Conservation (phyloP, 2,888 invertebrate species). For the Philaethria dido region DNA sequence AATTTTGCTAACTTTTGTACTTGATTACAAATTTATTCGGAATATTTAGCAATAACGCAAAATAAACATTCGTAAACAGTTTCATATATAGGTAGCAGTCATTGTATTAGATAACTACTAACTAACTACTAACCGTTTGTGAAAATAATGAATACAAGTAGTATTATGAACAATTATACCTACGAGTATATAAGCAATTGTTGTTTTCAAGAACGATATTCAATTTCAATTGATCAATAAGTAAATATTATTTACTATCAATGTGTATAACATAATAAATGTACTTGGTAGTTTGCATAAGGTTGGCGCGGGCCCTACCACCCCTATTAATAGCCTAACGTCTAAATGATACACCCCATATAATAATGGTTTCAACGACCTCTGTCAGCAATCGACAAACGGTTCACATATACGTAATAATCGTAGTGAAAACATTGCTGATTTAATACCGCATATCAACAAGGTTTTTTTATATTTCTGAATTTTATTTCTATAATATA, state of each 20-base stretch:
- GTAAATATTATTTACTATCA: not conserved
- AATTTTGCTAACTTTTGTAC: not conserved
- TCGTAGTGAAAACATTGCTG: conserved; percentile 8
- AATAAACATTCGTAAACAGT: too few relatives aligned
- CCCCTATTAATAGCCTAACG: conserved; percentile 65
- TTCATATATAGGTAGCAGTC: too few relatives aligned
- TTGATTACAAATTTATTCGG: not conserved
- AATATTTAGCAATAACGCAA: too few relatives aligned
- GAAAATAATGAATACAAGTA: too few relatives aligned
- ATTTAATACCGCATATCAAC: not conserved
- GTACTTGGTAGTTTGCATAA: conserved; percentile 67
- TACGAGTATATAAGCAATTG: too few relatives aligned
- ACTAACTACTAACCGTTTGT: too few relatives aligned
- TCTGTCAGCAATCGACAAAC: conserved; percentile 48
- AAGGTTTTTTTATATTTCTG: not conserved
- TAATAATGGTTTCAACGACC: conserved; percentile 53
- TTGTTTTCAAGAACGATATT: not conserved
- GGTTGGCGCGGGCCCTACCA: conserved; percentile 51
- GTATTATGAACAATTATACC: too few relatives aligned
- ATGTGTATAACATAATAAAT: conserved; percentile 57
- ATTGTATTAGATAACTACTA: too few relatives aligned
- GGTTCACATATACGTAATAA: conserved; percentile 32
- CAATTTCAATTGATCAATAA: not conserved
- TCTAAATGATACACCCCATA: conserved; percentile 61
- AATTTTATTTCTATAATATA: not conserved